Conservation (phyloP, 2,888 invertebrate species). For the Ligdia adustata region DNA sequence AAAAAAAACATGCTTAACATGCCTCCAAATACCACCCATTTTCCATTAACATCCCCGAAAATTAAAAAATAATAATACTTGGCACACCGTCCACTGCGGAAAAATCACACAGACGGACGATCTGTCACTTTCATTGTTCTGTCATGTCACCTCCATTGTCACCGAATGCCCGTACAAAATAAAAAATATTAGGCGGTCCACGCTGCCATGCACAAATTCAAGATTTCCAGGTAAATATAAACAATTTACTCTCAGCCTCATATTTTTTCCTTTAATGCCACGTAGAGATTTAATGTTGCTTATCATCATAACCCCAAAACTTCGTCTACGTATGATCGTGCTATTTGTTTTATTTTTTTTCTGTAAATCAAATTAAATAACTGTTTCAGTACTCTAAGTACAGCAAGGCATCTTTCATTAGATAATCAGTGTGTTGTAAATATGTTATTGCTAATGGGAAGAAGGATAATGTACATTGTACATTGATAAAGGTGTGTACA, state of each 20-base stretch:
- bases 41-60: no score
- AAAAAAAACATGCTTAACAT: no score
- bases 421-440: background rate
- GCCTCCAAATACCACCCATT: no score
- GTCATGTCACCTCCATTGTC: slow-evolving; percentile 79
- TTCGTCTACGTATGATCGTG: slow-evolving; percentile 22
- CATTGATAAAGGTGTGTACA: slow-evolving; percentile 5
- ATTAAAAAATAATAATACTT: no score
- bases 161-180: slow-evolving; percentile 75
- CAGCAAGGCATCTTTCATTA: background rate
- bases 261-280: slow-evolving; percentile 5
- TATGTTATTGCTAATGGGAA: background rate
- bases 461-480: slow-evolving; percentile 4
- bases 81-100: slow-evolving; percentile 7
- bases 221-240: slow-evolving; percentile 69
- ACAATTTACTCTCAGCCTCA: slow-evolving; percentile 11
- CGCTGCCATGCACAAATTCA: slow-evolving; percentile 82
- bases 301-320: slow-evolving; percentile 69
- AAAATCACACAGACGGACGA: slow-evolving; percentile 22
- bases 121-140: slow-evolving; percentile 44
- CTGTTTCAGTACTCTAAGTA: background rate
- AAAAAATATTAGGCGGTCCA: slow-evolving; percentile 67
- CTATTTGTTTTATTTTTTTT: slow-evolving; percentile 39
- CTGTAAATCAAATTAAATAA: background rate
- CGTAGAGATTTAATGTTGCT: slow-evolving; percentile 44